Conservation (phyloP, 2,113 vertebrate species). For the Myotis lucifugus region DNA sequence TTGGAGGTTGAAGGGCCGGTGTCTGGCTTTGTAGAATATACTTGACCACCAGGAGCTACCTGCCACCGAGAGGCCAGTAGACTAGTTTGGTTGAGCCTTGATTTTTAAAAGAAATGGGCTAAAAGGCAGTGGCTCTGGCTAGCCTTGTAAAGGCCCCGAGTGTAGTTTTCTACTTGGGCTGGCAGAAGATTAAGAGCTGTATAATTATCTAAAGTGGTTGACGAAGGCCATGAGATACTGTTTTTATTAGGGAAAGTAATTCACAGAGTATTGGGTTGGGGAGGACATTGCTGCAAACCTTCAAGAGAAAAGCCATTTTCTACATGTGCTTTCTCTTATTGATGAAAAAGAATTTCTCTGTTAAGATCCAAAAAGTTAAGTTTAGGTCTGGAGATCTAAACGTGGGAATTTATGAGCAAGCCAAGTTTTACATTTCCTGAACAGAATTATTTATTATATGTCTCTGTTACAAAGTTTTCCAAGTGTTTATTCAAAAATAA, state of each 20-base stretch:
- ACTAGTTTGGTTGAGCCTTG: background rate
- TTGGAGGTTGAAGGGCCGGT: background rate
- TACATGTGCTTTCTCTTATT: background rate
- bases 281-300: too few relatives aligned
- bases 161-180: background rate
- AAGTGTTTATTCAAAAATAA: background rate
- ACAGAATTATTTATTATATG: background rate
- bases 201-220: background rate
- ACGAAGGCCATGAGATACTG: background rate
- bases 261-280: background rate
- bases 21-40: background rate
- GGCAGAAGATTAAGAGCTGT: background rate
- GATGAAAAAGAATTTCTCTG: background rate
- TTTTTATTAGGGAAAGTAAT: background rate
- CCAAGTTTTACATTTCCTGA: background rate
- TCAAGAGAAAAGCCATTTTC: background rate
- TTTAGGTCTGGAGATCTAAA: background rate
- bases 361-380: background rate
- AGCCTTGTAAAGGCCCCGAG: too few relatives aligned
- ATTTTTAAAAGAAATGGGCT: background rate
- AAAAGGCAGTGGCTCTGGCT: background rate
- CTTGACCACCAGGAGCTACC: background rate
- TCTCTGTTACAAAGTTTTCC: background rate
- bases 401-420: background rate
- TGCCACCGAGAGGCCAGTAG: rapidly evolving